phyloP scores from a whole-genome alignment of 92 coral and sea anemone species.

The Epizoanthus ramosus region DNA sequence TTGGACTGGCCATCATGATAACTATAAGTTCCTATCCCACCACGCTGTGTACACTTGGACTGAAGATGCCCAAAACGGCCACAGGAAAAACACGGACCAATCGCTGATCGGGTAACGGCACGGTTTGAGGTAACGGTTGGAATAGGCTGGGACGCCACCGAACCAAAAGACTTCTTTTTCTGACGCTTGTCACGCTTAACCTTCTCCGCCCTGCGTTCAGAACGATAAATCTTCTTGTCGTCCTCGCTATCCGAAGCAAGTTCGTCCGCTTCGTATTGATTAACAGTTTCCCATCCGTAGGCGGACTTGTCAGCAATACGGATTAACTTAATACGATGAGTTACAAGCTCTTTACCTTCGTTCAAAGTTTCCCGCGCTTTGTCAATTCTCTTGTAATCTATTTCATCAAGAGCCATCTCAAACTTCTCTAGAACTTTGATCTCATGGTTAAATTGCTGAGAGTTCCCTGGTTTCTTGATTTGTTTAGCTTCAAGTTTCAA shows the following conservation, averaged over 20 bases:
- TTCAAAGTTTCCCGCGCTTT: slow-evolving; percentile 3
- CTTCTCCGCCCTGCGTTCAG: slow-evolving; percentile 27
- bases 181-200: neutral
- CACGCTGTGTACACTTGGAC: slow-evolving; percentile 21
- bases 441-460: slow-evolving; percentile 1
- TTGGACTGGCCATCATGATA: slow-evolving; percentile 9
- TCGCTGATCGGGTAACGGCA: slow-evolving; percentile 3
- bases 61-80: slow-evolving; percentile 35
- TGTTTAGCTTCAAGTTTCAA: neutral
- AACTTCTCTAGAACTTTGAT: slow-evolving; percentile 4
- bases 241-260: slow-evolving; percentile 30
- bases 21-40: neutral
- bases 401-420: neutral
- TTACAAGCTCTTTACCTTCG: neutral
- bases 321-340: neutral
- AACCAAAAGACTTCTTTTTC: slow-evolving; percentile 9
- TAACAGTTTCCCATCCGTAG: slow-evolving; percentile 37
- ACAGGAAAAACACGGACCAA: slow-evolving; percentile 38
- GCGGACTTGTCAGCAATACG: slow-evolving; percentile 25
- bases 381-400: slow-evolving; percentile 10
- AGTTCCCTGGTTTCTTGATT: neutral
- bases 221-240: slow-evolving; percentile 25
- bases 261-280: slow-evolving; percentile 34
- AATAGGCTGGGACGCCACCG: slow-evolving; percentile 18
- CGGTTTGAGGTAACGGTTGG: slow-evolving; percentile 14